Evolutionary conservation across 2,797 vertebrate genomes (phyloP).

Genomic region (Molossus molossus): DNA sequence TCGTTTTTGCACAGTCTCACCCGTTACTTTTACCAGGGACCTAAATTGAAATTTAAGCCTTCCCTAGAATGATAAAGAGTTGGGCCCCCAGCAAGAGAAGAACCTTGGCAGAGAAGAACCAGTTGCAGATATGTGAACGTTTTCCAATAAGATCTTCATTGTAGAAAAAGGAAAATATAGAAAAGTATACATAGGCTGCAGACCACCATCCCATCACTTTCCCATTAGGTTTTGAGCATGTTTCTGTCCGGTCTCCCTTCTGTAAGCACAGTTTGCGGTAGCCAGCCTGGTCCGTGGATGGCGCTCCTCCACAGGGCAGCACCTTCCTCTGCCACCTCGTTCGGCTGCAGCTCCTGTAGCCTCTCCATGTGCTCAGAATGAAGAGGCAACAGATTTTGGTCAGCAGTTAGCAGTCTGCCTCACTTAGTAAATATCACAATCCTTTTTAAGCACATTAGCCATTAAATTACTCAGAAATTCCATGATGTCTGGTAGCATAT

Average conservation of each 20-base stretch:
- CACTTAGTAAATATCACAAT: neutral
- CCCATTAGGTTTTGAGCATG: neutral
- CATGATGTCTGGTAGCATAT: neutral
- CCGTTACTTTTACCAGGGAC: neutral
- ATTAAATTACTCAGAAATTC: constrained; percentile 22
- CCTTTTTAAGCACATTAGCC: neutral
- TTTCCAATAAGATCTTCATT: neutral
- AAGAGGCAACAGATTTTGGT: neutral
- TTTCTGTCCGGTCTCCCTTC: neutral
- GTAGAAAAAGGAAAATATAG: neutral
- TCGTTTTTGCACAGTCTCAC: neutral
- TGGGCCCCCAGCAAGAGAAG: neutral
- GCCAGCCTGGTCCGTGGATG: neutral
- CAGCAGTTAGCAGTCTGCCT: neutral
- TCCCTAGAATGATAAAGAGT: neutral
- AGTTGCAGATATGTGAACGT: neutral
- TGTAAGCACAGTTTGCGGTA: neutral
- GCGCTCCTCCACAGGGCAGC: neutral
- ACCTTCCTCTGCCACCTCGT: neutral
- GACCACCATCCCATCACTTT: neutral
- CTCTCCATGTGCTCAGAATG: neutral
- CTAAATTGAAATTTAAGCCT: neutral
- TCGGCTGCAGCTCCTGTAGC: neutral
- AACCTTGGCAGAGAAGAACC: neutral
- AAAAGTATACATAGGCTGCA: neutral